Base-by-base conservation (phyloP, 1,140 invertebrate genomes). In the Schlechtendalia chinensis region DNA sequence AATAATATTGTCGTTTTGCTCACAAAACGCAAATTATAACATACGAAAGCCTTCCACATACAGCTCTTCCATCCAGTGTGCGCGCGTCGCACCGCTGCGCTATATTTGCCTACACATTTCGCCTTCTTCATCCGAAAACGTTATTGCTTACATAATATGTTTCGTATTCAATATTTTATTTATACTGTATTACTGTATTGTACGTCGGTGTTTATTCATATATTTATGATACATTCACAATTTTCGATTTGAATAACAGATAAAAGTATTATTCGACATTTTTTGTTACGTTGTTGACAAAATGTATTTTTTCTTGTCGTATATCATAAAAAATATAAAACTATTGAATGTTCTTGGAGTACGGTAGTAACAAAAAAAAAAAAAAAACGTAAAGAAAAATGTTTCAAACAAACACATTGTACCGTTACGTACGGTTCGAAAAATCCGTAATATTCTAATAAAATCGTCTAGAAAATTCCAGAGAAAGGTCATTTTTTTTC, bases 31-130 rank as follows among this genome's bases (percentile, higher is more conserved):
- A n/a, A n/a, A n/a, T n/a, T n/a, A n/a, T n/a, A n/a, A n/a, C n/a
- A n/a, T n/a, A n/a, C n/a, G n/a, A n/a, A n/a, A 61, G 27, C 19
- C 29, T 65, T 65, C 19, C 12, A 65, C n/a, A 39, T 5, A 12
- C 24, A 39, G n/a, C n/a, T 67, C n/a, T 6, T 67, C 32, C 12
- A 45, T 45, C 10, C 10, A 4, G 39, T 45, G 10, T 19, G 16
- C 16, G 1, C 56, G 22, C 32, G 27, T 47, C 24, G 10, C 56
- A 47, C 58, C 22, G 24, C 16, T 29, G 75, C 10, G 8, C 19
- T 50, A 5, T 79, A 50, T 63, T 79, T 79, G 75, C 75, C 58
- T 79, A 79, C 17, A 5, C 17, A 16, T 79, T 63, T 61, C 56
- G 75, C 75, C 75, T 79, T 29, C 17, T 77, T 22, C 16, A 50